A percentile compares a stretch with the other conserved stretches of the same genome.
These are phyloP conservation scores for Morpho deidamia DNA, from an alignment of 2,888 invertebrate species.

Conservation along the genomic window DNA sequence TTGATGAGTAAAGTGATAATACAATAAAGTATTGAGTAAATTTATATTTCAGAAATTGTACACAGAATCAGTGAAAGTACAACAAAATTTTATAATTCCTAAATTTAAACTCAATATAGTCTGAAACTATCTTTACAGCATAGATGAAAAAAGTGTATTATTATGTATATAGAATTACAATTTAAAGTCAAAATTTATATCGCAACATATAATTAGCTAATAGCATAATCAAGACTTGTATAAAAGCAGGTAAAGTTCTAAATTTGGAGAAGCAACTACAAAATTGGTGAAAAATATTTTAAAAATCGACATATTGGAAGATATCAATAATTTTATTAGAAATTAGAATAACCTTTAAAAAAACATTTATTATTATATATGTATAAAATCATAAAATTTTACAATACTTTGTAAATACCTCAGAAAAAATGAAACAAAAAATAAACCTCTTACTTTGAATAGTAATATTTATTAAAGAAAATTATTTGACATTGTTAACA, in stretches of 20 bases:
- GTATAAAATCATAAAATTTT: no score
- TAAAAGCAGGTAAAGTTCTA: conserved; percentile 26
- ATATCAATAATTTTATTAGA: background rate
- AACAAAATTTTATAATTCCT: conserved; percentile 62
- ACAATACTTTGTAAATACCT: conserved; percentile 39
- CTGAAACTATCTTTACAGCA: conserved; percentile 54
- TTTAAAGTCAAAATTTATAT: conserved; percentile 37
- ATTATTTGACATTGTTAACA: conserved; percentile 68
- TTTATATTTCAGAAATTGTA: conserved; percentile 77
- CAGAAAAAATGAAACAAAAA: conserved; percentile 51
- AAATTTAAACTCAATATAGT: conserved; percentile 54
- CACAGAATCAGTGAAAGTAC: conserved; percentile 69
- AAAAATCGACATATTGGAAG: background rate
- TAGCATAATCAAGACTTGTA: conserved; percentile 31
- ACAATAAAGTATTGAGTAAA: conserved; percentile 56
- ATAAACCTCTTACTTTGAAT: conserved; percentile 66
- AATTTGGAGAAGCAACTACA: conserved; percentile 19
- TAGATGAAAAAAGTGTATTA: conserved; percentile 61
- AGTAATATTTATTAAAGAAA: conserved; percentile 72
- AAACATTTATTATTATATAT: conserved; percentile 7
- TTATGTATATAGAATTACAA: conserved; percentile 50
- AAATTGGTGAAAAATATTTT: conserved; percentile 10
- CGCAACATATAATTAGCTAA: conserved; percentile 50
- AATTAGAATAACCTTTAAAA: background rate
- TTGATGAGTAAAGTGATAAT: conserved; percentile 47